Evolutionary conservation across 1,140 invertebrate genomes (phyloP).

Genomic region (Dreissena rostriformis): DNA sequence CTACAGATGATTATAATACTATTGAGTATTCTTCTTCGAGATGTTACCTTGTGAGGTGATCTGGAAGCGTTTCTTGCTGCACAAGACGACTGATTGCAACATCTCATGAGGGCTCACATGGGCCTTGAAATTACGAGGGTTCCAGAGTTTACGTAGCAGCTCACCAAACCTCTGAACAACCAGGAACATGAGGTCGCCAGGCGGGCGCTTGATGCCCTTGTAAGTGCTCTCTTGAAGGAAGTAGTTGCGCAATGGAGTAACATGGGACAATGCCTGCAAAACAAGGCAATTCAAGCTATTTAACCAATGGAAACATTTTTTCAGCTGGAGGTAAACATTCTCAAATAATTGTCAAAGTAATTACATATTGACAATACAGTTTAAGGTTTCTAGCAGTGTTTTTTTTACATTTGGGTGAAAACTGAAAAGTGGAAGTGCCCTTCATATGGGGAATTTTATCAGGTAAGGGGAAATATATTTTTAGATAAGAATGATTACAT

Average conservation of each 20-base stretch:
- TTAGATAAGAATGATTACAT: too few species aligned
- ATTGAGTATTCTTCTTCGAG: not conserved
- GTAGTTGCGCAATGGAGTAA: constrained; percentile 95
- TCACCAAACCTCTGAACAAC: constrained; percentile 98
- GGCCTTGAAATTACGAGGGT: constrained; percentile 99
- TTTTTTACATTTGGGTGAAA: too few species aligned
- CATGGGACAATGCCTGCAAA: constrained; percentile 94
- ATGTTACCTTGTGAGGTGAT: constrained; percentile 96
- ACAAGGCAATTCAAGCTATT: too few species aligned
- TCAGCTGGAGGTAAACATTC: too few species aligned
- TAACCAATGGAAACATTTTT: too few species aligned
- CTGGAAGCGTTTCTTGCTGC: constrained; percentile 99
- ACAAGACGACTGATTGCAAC: constrained; percentile 99
- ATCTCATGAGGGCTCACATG: constrained; percentile 99
- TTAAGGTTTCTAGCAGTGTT: too few species aligned
- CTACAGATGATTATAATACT: too few species aligned
- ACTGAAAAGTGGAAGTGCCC: too few species aligned
- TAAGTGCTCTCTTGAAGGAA: constrained; percentile 98
- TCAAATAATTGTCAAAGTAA: too few species aligned
- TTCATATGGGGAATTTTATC: too few species aligned
- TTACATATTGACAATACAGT: too few species aligned
- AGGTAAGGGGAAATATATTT: too few species aligned
- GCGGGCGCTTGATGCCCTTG: constrained; percentile 92
- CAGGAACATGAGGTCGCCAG: constrained; percentile 89
- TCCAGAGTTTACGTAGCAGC: constrained; percentile 98